phyloP scores from a whole-genome alignment of 2,888 invertebrate genomes.

The Ectemnius lituratus region DNA sequence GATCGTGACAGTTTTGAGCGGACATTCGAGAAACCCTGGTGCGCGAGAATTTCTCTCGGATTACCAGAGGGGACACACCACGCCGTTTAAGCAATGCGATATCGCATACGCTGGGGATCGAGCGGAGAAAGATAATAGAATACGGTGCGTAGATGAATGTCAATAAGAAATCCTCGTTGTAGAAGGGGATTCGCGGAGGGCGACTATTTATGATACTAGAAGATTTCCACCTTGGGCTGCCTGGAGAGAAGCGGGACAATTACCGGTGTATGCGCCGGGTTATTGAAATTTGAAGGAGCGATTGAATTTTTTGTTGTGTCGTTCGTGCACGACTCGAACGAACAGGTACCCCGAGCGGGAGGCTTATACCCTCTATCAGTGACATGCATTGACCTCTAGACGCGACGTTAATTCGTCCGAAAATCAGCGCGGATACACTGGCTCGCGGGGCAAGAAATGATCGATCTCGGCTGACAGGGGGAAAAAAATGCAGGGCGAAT shows the following conservation, averaged over 20 bases:
- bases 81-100: too few species aligned
- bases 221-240: neutral
- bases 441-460: constrained; percentile 39
- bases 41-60: neutral
- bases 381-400: constrained; percentile 68
- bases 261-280: neutral
- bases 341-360: constrained; percentile 14
- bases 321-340: neutral
- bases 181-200: neutral
- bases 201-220: neutral
- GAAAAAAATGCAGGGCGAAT: constrained; percentile 20
- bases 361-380: constrained; percentile 66
- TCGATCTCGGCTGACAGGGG: constrained; percentile 44
- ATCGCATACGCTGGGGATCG: neutral
- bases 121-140: neutral
- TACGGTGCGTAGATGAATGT: neutral
- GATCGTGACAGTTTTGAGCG: constrained; percentile 1
- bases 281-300: constrained; percentile 1
- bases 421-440: constrained; percentile 45
- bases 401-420: constrained; percentile 53
- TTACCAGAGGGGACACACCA: neutral
- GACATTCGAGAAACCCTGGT: neutral
- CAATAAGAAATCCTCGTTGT: constrained; percentile 1
- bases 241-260: constrained; percentile 1
- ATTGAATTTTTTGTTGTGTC: neutral